phyloP scores from a whole-genome alignment of 1,140 invertebrate species.

The Drosophila pseudoananassae region DNA sequence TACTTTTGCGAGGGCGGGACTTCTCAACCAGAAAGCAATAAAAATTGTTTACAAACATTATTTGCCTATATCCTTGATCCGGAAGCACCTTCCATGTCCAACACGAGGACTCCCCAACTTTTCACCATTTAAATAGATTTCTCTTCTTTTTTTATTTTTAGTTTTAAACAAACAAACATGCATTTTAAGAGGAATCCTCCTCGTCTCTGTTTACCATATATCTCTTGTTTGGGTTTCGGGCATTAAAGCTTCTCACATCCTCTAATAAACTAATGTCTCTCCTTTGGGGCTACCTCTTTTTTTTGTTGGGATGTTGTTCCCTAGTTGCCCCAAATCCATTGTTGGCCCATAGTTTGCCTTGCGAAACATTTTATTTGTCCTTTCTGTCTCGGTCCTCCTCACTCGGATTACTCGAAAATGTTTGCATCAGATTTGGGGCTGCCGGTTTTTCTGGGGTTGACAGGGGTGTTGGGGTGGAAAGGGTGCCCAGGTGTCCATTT shows the following conservation, averaged over 20 bases:
- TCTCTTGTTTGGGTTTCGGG: constrained; percentile 32
- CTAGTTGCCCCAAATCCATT: constrained; percentile 40
- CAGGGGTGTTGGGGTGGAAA: constrained; percentile 13
- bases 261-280: constrained; percentile 78
- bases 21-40: constrained; percentile 75
- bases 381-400: constrained; percentile 18
- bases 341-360: constrained; percentile 48
- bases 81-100: constrained; percentile 77
- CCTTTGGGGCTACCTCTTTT: constrained; percentile 50
- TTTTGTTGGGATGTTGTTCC: neutral
- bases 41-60: constrained; percentile 83
- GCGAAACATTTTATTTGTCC: constrained; percentile 52
- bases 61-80: constrained; percentile 68
- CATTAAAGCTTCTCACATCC: constrained; percentile 46
- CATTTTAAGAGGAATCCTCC: constrained; percentile 26
- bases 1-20: constrained; percentile 61
- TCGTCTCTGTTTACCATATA: constrained; percentile 17
- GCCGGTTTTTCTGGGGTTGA: constrained; percentile 2
- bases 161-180: constrained; percentile 45
- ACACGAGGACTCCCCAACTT: constrained; percentile 42
- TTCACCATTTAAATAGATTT: constrained; percentile 73
- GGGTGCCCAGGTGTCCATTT: constrained; percentile 42
- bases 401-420: constrained; percentile 51
- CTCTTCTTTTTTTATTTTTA: constrained; percentile 8
- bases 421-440: constrained; percentile 47